These are phyloP conservation scores for Naso thynnoides DNA, from an alignment of 2,797 vertebrate species.

Conservation along the genomic window DNA sequence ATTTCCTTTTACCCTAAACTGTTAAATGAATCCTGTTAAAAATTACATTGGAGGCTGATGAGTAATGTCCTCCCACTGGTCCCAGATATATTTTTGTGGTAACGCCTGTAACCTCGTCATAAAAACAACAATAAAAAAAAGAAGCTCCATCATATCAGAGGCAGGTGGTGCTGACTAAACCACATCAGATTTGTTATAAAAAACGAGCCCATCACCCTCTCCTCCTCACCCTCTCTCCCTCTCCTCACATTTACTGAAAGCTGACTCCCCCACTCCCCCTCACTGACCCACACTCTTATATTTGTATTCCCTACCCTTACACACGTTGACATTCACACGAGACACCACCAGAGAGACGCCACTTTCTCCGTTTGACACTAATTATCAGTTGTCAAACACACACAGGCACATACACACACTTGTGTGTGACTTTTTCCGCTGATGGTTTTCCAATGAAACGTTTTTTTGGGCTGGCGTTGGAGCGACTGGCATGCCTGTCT, in stretches of 20 bases:
- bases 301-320: constrained; percentile 41
- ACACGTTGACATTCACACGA: constrained; percentile 21
- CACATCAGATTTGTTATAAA: constrained; percentile 28
- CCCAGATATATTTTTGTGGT: background rate
- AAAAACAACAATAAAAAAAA: constrained; percentile 8
- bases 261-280: constrained; percentile 52
- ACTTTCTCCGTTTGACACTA: constrained; percentile 24
- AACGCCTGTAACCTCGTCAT: constrained; percentile 4
- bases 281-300: constrained; percentile 55
- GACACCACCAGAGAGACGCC: constrained; percentile 37
- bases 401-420: background rate
- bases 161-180: background rate
- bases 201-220: constrained; percentile 36
- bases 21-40: too few species aligned
- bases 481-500: constrained; percentile 55
- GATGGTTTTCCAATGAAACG: constrained; percentile 58
- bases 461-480: constrained; percentile 54
- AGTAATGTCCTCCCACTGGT: background rate
- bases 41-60: too few species aligned
- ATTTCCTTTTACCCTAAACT: too few species aligned
- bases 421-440: constrained; percentile 15
- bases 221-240: constrained; percentile 45
- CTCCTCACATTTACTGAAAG: constrained; percentile 55
- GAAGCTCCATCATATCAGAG: constrained; percentile 1
- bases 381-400: background rate